A percentile compares a stretch with the other conserved stretches of the same genome.
Evolutionary conservation across 1,140 invertebrate species (phyloP).

Genomic region (Sitobion miscanthi): DNA sequence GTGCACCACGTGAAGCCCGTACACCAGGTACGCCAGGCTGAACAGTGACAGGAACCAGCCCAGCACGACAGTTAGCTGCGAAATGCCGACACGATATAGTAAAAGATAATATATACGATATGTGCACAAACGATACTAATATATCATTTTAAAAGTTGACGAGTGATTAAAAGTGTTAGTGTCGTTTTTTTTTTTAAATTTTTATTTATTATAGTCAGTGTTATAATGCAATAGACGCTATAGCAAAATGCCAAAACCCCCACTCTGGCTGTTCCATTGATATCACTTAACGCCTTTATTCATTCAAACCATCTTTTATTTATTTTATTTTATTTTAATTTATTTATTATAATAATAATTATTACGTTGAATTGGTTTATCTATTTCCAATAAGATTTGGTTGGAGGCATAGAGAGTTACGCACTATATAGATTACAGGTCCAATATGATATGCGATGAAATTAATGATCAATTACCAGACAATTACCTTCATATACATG

Average conservation of each 20-base stretch:
- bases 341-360: too few species aligned
- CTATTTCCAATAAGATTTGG: too few species aligned
- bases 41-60: slow-evolving; percentile 60
- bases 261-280: background rate
- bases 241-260: background rate
- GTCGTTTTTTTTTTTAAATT: too few species aligned
- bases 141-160: background rate
- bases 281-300: background rate
- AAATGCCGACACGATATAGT: background rate
- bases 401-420: too few species aligned
- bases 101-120: background rate
- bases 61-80: slow-evolving; percentile 60
- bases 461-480: too few species aligned
- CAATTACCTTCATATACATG: too few species aligned
- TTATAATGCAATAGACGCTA: background rate
- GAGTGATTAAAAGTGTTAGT: background rate
- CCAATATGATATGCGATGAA: too few species aligned
- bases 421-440: too few species aligned
- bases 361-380: too few species aligned
- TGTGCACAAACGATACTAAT: background rate
- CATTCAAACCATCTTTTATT: background rate
- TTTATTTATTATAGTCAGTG: background rate
- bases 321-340: background rate
- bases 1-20: slow-evolving; percentile 76
- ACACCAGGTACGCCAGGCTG: slow-evolving; percentile 67